Evolutionary conservation across 2,113 vertebrate genomes (phyloP).

Genomic region (Panthera tigris): DNA sequence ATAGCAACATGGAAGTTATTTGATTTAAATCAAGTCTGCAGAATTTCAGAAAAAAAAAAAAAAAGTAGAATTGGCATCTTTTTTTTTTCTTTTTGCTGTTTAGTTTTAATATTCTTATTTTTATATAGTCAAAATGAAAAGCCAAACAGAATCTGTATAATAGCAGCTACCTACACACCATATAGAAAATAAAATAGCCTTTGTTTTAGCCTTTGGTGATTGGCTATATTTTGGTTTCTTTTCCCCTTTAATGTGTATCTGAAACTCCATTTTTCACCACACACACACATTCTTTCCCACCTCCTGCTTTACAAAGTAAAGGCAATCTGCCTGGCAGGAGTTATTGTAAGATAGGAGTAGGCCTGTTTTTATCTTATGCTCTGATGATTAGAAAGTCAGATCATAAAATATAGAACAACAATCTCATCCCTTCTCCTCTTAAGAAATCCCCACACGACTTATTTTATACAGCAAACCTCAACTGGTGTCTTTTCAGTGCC

Average conservation of each 20-base stretch:
- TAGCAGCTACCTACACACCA: slow-evolving; percentile 20
- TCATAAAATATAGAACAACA: slow-evolving; percentile 33
- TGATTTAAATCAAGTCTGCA: slow-evolving; percentile 25
- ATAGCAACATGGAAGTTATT: slow-evolving; percentile 9
- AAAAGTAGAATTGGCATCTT: background rate
- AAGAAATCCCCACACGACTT: slow-evolving; percentile 10
- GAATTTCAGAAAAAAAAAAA: slow-evolving; percentile 61
- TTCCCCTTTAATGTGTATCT: slow-evolving; percentile 2
- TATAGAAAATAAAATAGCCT: slow-evolving; percentile 53
- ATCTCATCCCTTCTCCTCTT: background rate
- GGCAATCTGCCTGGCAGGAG: background rate
- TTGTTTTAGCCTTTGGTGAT: slow-evolving; percentile 37
- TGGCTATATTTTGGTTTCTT: background rate
- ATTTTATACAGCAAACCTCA: slow-evolving; percentile 42
- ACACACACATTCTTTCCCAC: background rate
- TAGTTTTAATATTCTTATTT: slow-evolving; percentile 7
- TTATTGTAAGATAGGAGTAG: background rate
- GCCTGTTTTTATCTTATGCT: slow-evolving; percentile 49
- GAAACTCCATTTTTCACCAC: background rate
- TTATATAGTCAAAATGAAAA: slow-evolving; percentile 53
- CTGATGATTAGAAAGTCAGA: slow-evolving; percentile 19
- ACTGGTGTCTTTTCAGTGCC: slow-evolving; percentile 47
- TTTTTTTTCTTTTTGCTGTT: slow-evolving; percentile 22
- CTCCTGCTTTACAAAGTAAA: background rate
- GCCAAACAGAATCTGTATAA: slow-evolving; percentile 64